A percentile compares a stretch with the other conserved stretches of the same genome.
Conservation (phyloP, 2,797 vertebrate species). For the Discoglossus pictus region DNA sequence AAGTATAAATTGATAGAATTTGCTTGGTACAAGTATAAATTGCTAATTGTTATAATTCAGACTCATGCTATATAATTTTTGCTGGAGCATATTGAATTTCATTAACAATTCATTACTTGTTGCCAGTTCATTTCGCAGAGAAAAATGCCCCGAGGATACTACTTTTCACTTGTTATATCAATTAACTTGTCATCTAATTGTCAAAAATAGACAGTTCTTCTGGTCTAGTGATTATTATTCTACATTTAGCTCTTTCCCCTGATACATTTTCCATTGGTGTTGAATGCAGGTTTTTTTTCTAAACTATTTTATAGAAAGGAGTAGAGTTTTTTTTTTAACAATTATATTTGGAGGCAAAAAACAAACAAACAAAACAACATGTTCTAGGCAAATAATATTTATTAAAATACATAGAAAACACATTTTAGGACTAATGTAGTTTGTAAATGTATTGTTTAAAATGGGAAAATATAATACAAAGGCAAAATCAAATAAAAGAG, state of each 20-base stretch:
- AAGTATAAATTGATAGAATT: no score
- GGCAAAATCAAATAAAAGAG: no score
- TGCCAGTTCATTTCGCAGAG: constrained; percentile 38
- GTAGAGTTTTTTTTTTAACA: no score
- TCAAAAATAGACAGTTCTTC: constrained; percentile 40
- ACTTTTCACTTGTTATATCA: constrained; percentile 39
- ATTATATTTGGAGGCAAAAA: no score
- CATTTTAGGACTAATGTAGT: no score
- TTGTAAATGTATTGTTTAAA: no score
- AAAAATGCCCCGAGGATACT: constrained; percentile 35
- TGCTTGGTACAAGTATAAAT: no score
- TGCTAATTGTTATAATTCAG: constrained; percentile 20
- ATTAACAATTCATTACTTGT: constrained; percentile 41
- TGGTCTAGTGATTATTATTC: constrained; percentile 35
- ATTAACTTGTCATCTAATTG: constrained; percentile 44
- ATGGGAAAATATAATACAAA: no score
- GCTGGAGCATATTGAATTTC: constrained; percentile 12
- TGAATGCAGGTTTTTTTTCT: constrained; percentile 11
- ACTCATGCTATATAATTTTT: constrained; percentile 18
- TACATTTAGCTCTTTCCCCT: constrained; percentile 15
- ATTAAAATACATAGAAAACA: no score
- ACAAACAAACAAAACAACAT: no score
- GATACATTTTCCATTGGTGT: constrained; percentile 15
- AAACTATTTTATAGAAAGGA: background rate
- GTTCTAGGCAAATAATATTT: no score